Percentiles rank a stretch among this genome's conserved stretches.
Conservation (phyloP, 2,797 vertebrate species). For the Ctenosaura bakeri region DNA sequence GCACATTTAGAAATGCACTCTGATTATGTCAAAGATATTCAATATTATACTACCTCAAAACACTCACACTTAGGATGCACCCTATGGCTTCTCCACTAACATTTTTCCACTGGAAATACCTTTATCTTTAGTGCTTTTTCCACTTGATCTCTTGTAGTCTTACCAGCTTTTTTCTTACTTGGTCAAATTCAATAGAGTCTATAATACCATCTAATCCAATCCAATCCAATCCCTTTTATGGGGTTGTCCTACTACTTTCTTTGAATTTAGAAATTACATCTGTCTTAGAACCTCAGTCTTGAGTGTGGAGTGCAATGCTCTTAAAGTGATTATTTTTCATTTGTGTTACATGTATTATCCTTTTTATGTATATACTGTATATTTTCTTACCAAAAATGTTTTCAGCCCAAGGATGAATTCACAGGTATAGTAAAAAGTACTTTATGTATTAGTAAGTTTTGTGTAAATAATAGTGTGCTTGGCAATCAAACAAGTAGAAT, state of each 20-base stretch:
- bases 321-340: constrained; percentile 13
- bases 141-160: background rate
- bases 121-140: background rate
- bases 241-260: background rate
- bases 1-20: background rate
- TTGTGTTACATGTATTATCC: background rate
- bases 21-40: background rate
- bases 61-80: background rate
- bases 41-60: background rate
- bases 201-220: background rate
- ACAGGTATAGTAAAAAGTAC: constrained; percentile 59
- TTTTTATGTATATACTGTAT: constrained; percentile 17
- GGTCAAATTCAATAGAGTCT: background rate
- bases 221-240: background rate
- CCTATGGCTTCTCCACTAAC: background rate
- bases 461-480: constrained; percentile 27
- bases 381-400: constrained; percentile 28
- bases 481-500: background rate
- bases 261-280: background rate
- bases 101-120: background rate
- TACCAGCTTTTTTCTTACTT: background rate
- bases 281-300: background rate
- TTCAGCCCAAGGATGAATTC: constrained; percentile 44
- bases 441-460: constrained; percentile 19
- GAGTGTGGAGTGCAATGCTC: background rate